phyloP scores from a whole-genome alignment of 2,113 vertebrate genomes.

The Xyrauchen texanus region DNA sequence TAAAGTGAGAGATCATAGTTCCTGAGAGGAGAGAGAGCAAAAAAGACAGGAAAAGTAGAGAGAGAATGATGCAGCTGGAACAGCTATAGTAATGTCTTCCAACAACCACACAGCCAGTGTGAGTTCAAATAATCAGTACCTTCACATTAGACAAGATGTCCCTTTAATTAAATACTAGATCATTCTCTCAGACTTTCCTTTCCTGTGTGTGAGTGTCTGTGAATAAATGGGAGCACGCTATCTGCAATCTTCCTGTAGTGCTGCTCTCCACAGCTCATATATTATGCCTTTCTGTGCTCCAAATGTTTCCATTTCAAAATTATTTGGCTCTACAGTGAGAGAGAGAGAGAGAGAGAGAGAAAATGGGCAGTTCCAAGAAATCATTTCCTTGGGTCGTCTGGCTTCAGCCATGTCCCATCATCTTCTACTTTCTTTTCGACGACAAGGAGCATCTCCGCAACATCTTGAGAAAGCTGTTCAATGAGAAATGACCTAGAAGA shows the following conservation, averaged over 20 bases:
- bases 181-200: constrained; percentile 60
- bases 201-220: constrained; percentile 28
- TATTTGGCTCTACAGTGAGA: background rate
- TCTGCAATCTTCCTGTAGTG: constrained; percentile 58
- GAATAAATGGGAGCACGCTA: background rate
- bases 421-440: constrained; percentile 84
- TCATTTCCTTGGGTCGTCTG: constrained; percentile 65
- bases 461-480: constrained; percentile 81
- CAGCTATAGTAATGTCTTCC: constrained; percentile 5
- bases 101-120: constrained; percentile 33
- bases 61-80: background rate
- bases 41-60: background rate
- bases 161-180: constrained; percentile 31
- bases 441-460: constrained; percentile 87
- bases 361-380: constrained; percentile 40
- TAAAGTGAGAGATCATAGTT: constrained; percentile 41
- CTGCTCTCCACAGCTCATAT: constrained; percentile 58
- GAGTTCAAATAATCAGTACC: constrained; percentile 49
- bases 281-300: background rate
- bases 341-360: background rate
- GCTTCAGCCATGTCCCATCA: constrained; percentile 78
- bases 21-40: background rate
- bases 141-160: constrained; percentile 43
- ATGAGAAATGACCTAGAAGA: constrained; percentile 79
- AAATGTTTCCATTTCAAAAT: background rate